Evolutionary conservation across 2,113 vertebrate genomes (phyloP).

Genomic region (Anser brachyrhynchus): DNA sequence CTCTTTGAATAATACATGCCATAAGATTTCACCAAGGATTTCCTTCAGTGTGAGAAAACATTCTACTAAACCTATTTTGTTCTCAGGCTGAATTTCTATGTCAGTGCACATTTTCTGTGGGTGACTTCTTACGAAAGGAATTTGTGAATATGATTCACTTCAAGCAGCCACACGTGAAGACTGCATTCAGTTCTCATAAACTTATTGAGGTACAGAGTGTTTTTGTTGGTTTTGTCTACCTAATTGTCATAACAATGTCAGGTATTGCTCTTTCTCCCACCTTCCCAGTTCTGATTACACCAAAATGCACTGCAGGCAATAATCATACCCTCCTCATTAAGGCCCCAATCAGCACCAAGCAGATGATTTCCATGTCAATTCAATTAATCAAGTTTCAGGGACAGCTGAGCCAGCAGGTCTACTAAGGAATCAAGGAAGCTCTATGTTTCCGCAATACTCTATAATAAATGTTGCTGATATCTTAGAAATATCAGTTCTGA

Average conservation of each 20-base stretch:
- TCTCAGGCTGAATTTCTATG: background rate
- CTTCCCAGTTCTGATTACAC: background rate
- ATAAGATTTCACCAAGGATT: background rate
- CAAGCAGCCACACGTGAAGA: background rate
- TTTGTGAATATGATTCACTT: background rate
- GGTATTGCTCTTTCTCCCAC: background rate
- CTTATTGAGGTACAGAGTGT: rapidly evolving
- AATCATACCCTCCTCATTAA: background rate
- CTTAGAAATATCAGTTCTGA: background rate
- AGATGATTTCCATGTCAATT: background rate
- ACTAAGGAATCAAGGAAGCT: background rate
- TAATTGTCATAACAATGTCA: background rate
- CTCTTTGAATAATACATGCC: background rate
- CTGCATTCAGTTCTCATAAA: background rate
- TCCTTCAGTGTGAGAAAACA: background rate
- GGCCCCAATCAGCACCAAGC: background rate
- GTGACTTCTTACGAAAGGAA: background rate
- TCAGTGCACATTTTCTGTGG: background rate
- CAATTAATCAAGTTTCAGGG: background rate
- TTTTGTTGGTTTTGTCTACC: background rate
- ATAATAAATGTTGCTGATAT: background rate
- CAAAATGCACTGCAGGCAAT: background rate
- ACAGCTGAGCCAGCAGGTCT: background rate
- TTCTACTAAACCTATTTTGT: background rate
- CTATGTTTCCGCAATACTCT: background rate